A percentile compares a stretch with the other conserved stretches of the same genome.
These are phyloP conservation scores for Pantherophis alleghaniensis DNA, from an alignment of 2,797 vertebrate genomes.

Conservation along the genomic window DNA sequence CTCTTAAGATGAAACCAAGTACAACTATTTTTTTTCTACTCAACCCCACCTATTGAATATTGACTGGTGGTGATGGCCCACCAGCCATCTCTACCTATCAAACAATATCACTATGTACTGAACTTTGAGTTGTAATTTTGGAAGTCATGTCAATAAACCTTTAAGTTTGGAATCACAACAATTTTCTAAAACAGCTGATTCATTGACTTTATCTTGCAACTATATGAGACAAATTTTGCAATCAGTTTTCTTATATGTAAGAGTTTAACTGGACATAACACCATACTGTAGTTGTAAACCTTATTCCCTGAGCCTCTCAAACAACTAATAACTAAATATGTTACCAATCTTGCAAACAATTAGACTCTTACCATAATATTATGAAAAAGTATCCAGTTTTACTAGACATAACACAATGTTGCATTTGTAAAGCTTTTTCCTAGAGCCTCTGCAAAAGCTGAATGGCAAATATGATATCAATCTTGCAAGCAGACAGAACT, in stretches of 20 bases:
- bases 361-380: background rate
- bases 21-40: background rate
- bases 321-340: background rate
- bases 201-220: background rate
- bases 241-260: background rate
- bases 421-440: background rate
- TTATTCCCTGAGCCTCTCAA: background rate
- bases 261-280: background rate
- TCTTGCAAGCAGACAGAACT: background rate
- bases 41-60: background rate
- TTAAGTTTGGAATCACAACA: background rate
- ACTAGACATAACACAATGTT: background rate
- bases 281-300: background rate
- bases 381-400: background rate
- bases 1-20: background rate
- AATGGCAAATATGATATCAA: background rate
- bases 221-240: background rate
- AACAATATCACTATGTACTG: background rate
- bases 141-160: background rate
- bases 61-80: background rate
- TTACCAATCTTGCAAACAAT: background rate
- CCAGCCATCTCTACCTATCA: background rate
- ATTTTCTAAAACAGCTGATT: background rate
- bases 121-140: background rate
- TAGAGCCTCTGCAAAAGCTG: background rate